phyloP scores from a whole-genome alignment of 1,140 invertebrate genomes.

The Drosophila arawakana region DNA sequence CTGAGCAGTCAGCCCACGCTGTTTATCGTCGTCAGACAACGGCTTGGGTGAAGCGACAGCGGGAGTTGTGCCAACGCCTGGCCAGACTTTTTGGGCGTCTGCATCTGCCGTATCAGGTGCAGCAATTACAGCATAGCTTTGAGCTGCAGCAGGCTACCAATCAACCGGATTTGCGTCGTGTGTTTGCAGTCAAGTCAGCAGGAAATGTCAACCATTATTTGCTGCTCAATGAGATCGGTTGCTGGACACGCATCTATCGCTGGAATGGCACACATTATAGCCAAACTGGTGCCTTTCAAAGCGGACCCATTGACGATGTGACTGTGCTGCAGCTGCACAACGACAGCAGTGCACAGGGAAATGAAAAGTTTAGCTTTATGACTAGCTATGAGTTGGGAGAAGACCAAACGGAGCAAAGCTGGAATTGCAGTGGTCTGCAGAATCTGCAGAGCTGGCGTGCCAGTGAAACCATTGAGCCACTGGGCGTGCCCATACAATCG shows the following conservation, averaged over 20 bases:
- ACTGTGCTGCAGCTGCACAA: conserved; percentile 45
- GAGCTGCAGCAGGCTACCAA: conserved; percentile 21
- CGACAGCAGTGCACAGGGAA: background rate
- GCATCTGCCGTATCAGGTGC: conserved; percentile 56
- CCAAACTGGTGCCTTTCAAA: conserved; percentile 41
- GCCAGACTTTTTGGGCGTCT: conserved; percentile 34
- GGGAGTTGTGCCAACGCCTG: conserved; percentile 46
- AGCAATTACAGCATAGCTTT: conserved; percentile 45
- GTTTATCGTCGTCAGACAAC: conserved; percentile 45
- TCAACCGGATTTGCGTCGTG: conserved; percentile 53
- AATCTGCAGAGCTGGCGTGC: conserved; percentile 54
- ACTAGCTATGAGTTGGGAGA: conserved; percentile 64
- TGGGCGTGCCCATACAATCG: conserved; percentile 22
- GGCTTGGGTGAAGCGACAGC: conserved; percentile 15
- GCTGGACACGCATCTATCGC: conserved; percentile 58
- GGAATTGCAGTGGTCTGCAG: conserved; percentile 52
- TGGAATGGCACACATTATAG: conserved; percentile 57
- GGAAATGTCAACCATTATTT: conserved; percentile 36
- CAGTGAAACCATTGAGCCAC: conserved; percentile 6
- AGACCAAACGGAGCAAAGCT: conserved; percentile 38
- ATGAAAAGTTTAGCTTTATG: conserved; percentile 58
- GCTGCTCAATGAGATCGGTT: conserved; percentile 65
- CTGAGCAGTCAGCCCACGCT: background rate
- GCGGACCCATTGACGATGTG: conserved; percentile 67
- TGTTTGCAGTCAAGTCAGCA: conserved; percentile 39